Base-by-base conservation (phyloP, 2,888 invertebrate genomes). In the Tipula helvola region DNA sequence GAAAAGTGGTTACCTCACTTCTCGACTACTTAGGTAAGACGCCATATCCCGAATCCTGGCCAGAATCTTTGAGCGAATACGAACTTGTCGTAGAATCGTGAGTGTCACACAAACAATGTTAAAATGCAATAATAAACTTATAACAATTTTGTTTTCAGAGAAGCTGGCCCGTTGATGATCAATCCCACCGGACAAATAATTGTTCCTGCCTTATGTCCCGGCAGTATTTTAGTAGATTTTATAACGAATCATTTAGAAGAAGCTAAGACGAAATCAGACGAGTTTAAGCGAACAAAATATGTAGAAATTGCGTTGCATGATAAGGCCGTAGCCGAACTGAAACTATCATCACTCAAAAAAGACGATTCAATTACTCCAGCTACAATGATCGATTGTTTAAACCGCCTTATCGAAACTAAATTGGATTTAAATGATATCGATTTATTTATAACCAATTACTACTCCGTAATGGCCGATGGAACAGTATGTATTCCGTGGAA, bases 401-500 rank as follows among this genome's bases (percentile, higher is more conserved):
- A 95, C 89, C 93, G 95, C 84, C 91, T 98, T 87, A 91, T 97
- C 8, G 88, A 88, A 5, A 88, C 88, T 18, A 5, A 87, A 3
- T 52, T 87, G 91, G 91, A 92, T 89, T 91, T 96, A n/a, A 92
- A 93, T 88, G 95, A 95, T 86, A 93, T 95, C 86, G 94, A 95
- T 89, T 91, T 98, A 3, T 95, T 95, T 90, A 95, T 98, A 87
- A 96, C 97, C 0, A 97, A 97, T 90, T 98, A 97, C 91, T 98
- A 97, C 90, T 97, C 97, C 0, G 96, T 98, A 86, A 93, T 97
- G 90, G 95, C 95, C 0, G 98, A 98, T 91, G 98, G 98, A 0
- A 95, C 96, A 87, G 93, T 98, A 87, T 98, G 97, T 90, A 95
- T 98, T 90, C 98, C 98, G 18, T 98, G 98, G 98, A 96, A 98